Evolutionary conservation across 2,113 vertebrate genomes (phyloP).

Genomic region (Zeus faber): DNA sequence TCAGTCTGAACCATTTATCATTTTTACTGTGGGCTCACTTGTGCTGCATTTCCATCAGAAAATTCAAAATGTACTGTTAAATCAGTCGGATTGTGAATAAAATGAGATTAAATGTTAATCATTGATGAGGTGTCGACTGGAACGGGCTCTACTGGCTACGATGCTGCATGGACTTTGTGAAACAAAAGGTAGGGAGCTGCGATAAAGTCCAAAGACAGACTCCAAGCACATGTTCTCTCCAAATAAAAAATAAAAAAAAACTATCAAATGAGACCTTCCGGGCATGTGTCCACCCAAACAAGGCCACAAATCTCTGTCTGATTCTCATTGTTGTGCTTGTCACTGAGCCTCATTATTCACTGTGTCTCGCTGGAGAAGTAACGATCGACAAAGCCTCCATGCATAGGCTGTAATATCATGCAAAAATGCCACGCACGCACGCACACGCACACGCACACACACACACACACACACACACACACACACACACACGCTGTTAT

Average conservation of each 20-base stretch:
- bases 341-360: constrained; percentile 1
- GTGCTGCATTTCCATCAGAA: too few species aligned
- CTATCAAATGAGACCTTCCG: constrained; percentile 41
- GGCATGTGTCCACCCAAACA: constrained; percentile 36
- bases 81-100: not conserved
- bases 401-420: not conserved
- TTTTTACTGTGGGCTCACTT: too few species aligned
- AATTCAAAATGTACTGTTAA: too few species aligned
- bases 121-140: not conserved
- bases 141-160: not conserved
- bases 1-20: too few species aligned
- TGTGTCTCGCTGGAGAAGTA: constrained; percentile 24
- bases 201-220: too few species aligned
- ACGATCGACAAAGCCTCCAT: constrained; percentile 7
- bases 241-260: not conserved
- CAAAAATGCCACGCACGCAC: not conserved
- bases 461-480: constrained; percentile 7
- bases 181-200: not conserved
- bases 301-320: constrained; percentile 23
- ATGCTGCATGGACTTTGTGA: constrained; percentile 1
- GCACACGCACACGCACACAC: constrained; percentile 3
- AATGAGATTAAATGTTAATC: not conserved
- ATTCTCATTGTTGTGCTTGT: constrained; percentile 15
- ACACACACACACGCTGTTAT: not conserved
- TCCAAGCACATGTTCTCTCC: not conserved